A percentile compares a stretch with the other conserved stretches of the same genome.
Evolutionary conservation across 1,140 invertebrate species (phyloP).

Genomic region (Penaeus japonicus): DNA sequence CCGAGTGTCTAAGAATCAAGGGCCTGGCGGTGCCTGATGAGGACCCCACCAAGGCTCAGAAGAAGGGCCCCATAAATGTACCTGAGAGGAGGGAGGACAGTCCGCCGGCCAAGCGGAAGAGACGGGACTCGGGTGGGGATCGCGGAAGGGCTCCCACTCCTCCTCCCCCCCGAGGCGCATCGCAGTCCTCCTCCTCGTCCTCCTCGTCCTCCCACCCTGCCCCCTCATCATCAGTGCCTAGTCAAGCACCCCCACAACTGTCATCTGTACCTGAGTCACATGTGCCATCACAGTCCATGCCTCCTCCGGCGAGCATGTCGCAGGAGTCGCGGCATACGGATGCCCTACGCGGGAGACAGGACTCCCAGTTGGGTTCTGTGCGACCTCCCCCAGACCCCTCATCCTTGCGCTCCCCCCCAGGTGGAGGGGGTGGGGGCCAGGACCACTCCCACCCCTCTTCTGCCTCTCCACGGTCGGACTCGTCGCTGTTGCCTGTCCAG

Average conservation of each 20-base stretch:
- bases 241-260: slow-evolving; percentile 46
- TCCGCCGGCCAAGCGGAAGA: slow-evolving; percentile 50
- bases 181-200: slow-evolving; percentile 27
- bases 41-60: slow-evolving; percentile 49
- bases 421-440: neutral
- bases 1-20: slow-evolving; percentile 52
- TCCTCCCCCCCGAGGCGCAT: slow-evolving; percentile 20
- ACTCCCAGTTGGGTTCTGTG: neutral
- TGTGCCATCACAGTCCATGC: slow-evolving; percentile 52
- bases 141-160: slow-evolving; percentile 36
- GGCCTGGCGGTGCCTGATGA: slow-evolving; percentile 52
- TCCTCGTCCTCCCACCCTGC: slow-evolving; percentile 31
- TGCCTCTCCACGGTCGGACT: slow-evolving; percentile 8
- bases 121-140: slow-evolving; percentile 47
- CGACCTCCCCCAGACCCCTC: neutral
- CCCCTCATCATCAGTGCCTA: slow-evolving; percentile 51
- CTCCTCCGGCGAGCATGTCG: slow-evolving; percentile 18
- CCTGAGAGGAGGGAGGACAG: slow-evolving; percentile 50
- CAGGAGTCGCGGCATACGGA: slow-evolving; percentile 29
- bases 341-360: neutral
- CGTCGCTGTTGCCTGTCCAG: slow-evolving; percentile 40
- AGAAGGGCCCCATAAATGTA: slow-evolving; percentile 40
- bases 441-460: slow-evolving; percentile 1
- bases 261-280: slow-evolving; percentile 55
- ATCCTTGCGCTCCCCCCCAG: slow-evolving; percentile 10